A percentile compares a stretch with the other conserved stretches of the same genome.
Conservation (phyloP, 1,140 invertebrate genomes). For the Notospermus geniculatus region DNA sequence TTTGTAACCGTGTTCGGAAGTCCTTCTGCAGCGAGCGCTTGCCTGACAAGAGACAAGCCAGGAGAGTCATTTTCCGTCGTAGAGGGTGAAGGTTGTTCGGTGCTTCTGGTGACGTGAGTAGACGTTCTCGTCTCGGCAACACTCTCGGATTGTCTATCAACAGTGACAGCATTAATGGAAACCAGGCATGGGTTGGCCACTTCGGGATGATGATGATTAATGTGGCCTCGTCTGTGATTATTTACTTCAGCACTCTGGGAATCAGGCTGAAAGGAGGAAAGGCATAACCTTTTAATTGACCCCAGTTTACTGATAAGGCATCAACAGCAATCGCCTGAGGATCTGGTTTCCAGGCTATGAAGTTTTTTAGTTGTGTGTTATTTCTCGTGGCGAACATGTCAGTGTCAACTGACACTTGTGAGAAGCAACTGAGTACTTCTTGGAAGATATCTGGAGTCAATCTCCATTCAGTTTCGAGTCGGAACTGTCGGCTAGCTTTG, state of each 20-base stretch:
- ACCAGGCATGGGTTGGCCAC: neutral
- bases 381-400: neutral
- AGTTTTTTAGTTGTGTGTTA: neutral
- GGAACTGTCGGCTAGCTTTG: neutral
- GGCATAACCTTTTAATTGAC: neutral
- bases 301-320: neutral
- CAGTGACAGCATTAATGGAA: neutral
- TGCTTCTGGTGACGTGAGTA: neutral
- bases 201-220: neutral
- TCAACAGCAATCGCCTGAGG: neutral
- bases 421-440: no score
- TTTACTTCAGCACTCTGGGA: neutral
- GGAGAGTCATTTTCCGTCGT: neutral
- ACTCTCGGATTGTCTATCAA: neutral
- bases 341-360: neutral
- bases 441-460: neutral
- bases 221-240: neutral
- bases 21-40: neutral
- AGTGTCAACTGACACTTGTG: neutral
- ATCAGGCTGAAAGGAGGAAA: neutral
- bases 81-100: neutral
- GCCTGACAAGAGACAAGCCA: neutral
- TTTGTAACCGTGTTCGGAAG: neutral
- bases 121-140: neutral
- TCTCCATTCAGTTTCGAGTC: neutral